Percentiles rank a stretch among this genome's conserved stretches.
These are phyloP conservation scores for Danio albolineatus DNA, from an alignment of 2,797 vertebrate species.

Conservation along the genomic window DNA sequence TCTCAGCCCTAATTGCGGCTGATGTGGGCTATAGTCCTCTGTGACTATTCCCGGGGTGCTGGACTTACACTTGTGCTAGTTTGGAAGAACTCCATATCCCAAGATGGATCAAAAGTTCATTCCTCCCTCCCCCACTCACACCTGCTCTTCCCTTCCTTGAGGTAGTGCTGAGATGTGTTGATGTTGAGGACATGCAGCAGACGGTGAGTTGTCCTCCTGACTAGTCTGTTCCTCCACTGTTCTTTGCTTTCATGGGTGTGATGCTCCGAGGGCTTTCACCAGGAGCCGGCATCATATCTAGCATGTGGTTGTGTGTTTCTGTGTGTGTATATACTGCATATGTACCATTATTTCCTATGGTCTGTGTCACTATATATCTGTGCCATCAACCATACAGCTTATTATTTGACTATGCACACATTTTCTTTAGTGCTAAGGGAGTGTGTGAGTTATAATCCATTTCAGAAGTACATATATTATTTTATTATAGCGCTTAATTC, in stretches of 20 bases:
- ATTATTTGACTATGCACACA: slow-evolving; percentile 47
- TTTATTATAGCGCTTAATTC: slow-evolving; percentile 2
- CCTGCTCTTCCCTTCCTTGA: slow-evolving; percentile 71
- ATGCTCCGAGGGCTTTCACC: slow-evolving; percentile 63
- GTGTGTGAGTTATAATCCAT: slow-evolving; percentile 49
- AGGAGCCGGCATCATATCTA: slow-evolving; percentile 76
- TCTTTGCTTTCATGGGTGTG: slow-evolving; percentile 70
- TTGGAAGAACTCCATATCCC: slow-evolving; percentile 62
- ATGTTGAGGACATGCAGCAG: slow-evolving; percentile 78
- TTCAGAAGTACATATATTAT: not conserved
- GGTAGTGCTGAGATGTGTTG: slow-evolving; percentile 79
- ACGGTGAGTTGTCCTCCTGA: slow-evolving; percentile 80
- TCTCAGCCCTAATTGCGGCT: slow-evolving; percentile 37
- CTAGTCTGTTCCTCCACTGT: slow-evolving; percentile 62
- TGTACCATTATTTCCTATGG: slow-evolving; percentile 48
- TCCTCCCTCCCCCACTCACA: slow-evolving; percentile 59
- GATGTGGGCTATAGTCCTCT: slow-evolving; percentile 42
- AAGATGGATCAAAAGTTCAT: slow-evolving; percentile 60
- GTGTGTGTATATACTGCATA: slow-evolving; percentile 46
- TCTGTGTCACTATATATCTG: slow-evolving; percentile 44
- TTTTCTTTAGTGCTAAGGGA: slow-evolving; percentile 62
- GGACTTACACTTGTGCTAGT: slow-evolving; percentile 43
- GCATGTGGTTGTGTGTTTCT: slow-evolving; percentile 64
- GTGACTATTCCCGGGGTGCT: slow-evolving; percentile 31
- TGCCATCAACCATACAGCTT: slow-evolving; percentile 51